Base-by-base conservation (phyloP, 2,888 invertebrate genomes). In the Mythimna loreyi region DNA sequence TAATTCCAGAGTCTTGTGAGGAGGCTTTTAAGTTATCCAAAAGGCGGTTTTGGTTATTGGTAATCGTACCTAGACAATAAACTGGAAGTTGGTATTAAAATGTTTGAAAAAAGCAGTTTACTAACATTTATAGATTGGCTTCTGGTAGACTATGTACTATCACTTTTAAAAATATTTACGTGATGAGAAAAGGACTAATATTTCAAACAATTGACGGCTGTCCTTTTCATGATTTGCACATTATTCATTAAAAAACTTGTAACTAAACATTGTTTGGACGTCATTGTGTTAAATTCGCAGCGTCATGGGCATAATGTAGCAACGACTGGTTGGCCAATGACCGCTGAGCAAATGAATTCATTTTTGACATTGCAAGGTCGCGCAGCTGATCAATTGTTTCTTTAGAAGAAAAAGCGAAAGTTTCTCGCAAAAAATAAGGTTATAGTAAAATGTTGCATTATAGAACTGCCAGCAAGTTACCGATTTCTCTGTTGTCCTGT, bases 331-430 rank as follows among this genome's bases (percentile, higher is more conserved):
- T 79, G 77, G 52, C 40, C 58, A 78, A 78, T 55, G 61, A 21
- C 56, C 56, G 63, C 49, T 71, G 30, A 19, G 53, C n/a, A 66
- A 68, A 57, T 70, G n/a, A 63, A 65, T 75, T 60, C 43, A 57
- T 43, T 60, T 70, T 66, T 66, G 78, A 59, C 59, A 55, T 63
- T 63, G 55, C 70, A 78, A 79, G 79, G 79, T 70, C 77, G 50
- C 33, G 11, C 30, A 43, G 57, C n/a, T 40, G 47, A 55, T 55
- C 19, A 53, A 16, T 61, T 23, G 36, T 66, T 66, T 52, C 55
- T 56, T 28, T 43, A 55, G 19, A 55, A 3, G 1, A 52, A 60
- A 58, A 52, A 61, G 13, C 60, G 62, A 67, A 68, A 72, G 73
- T 78, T 63, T 9, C 7, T 25, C 9, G 16, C 36, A 56, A 45